Evolutionary conservation across 1,140 invertebrate genomes (phyloP).

Genomic region (Akabosia matsudoensis): DNA sequence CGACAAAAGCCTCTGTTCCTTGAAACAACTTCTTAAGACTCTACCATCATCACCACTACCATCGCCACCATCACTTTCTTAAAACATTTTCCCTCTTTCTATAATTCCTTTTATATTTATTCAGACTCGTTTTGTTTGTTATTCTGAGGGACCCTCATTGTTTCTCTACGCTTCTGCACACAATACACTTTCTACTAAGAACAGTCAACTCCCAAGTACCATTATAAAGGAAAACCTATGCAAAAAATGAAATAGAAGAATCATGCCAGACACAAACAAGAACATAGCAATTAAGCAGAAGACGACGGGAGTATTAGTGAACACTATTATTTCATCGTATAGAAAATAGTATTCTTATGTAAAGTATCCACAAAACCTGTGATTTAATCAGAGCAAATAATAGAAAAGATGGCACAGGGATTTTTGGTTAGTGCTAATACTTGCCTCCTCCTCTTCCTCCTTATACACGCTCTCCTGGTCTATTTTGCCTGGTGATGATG

Average conservation of each 20-base stretch:
- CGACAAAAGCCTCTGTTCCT: neutral
- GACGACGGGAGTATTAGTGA: too few species aligned
- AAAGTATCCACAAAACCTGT: too few species aligned
- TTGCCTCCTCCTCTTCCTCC: neutral
- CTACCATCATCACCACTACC: neutral
- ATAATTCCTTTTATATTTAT: neutral
- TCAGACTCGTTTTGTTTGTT: neutral
- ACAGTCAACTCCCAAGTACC: neutral
- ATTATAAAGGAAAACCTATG: too few species aligned
- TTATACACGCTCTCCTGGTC: neutral
- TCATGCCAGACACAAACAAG: too few species aligned
- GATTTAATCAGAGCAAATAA: too few species aligned
- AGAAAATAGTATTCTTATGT: too few species aligned
- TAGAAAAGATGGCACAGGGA: too few species aligned
- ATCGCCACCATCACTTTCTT: neutral
- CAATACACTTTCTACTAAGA: neutral
- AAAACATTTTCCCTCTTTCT: neutral
- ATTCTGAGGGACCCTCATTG: neutral
- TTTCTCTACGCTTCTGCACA: neutral
- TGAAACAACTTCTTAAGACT: neutral
- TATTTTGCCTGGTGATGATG: neutral
- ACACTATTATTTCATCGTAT: too few species aligned
- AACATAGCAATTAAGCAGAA: too few species aligned
- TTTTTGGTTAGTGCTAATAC: too few species aligned
- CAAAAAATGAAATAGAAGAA: neutral